Evolutionary conservation across 2,113 vertebrate genomes (phyloP).

Genomic region (Eira barbara): DNA sequence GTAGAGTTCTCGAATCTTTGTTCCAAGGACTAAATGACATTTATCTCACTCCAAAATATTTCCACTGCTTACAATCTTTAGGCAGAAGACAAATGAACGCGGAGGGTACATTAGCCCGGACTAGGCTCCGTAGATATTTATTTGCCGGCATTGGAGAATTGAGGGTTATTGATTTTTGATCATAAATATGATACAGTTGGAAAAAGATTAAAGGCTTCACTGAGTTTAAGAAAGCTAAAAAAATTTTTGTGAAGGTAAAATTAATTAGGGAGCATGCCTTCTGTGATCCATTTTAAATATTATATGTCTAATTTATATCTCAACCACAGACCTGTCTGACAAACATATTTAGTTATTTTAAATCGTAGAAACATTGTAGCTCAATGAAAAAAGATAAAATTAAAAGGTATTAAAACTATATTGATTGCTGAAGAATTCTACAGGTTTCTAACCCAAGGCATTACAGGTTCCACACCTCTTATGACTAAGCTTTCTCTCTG

Average conservation of each 20-base stretch:
- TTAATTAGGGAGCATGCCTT: neutral
- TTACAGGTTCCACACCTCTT: neutral
- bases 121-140: neutral
- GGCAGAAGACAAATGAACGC: neutral
- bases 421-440: neutral
- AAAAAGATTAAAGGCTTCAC: neutral
- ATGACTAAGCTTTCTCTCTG: neutral
- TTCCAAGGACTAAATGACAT: neutral
- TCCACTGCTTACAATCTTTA: neutral
- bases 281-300: conserved; percentile 26
- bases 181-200: neutral
- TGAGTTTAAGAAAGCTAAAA: conserved; percentile 14
- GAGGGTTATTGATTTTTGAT: neutral
- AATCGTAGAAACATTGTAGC: neutral
- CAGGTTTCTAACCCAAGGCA: neutral
- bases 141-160: neutral
- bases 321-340: neutral
- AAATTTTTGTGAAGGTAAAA: neutral
- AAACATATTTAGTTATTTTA: neutral
- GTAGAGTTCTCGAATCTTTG: neutral
- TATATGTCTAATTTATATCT: neutral
- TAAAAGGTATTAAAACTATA: neutral
- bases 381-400: neutral
- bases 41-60: neutral
- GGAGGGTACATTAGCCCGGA: neutral